Percentiles rank a stretch among this genome's conserved stretches.
These are phyloP conservation scores for Periplaneta americana DNA, from an alignment of 1,140 invertebrate genomes.

Conservation along the genomic window DNA sequence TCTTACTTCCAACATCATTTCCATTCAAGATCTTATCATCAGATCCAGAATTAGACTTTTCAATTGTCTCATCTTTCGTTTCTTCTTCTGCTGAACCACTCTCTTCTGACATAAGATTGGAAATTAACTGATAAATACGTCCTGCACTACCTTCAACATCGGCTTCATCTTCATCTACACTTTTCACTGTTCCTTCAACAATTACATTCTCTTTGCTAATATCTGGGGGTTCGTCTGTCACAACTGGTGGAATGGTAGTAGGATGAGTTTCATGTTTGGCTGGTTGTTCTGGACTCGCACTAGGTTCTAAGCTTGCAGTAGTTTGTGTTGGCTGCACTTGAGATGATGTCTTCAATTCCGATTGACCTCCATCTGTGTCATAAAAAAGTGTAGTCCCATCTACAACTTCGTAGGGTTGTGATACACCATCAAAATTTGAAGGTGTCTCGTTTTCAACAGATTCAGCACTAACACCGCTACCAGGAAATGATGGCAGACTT, in stretches of 20 bases:
- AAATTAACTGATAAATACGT: too few species aligned
- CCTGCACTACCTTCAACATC: not conserved
- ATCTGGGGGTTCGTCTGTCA: not conserved
- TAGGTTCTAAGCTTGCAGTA: not conserved
- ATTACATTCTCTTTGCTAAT: not conserved
- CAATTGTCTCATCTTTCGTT: not conserved
- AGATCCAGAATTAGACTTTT: not conserved
- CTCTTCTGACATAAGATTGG: too few species aligned
- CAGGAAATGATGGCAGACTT: not conserved
- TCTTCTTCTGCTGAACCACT: too few species aligned
- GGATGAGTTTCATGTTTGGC: not conserved
- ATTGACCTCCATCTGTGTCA: conserved; percentile 23
- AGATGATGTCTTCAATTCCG: too few species aligned
- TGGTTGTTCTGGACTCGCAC: conserved; percentile 16
- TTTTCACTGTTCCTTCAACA: not conserved
- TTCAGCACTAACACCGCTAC: conserved; percentile 1
- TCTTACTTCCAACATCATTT: not conserved
- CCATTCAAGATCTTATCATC: too few species aligned
- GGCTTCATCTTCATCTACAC: not conserved
- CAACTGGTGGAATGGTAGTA: not conserved
- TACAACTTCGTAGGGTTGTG: conserved; percentile 36
- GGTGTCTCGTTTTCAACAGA: not conserved
- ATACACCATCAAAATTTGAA: conserved; percentile 25
- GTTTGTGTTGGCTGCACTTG: not conserved
- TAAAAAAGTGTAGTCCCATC: conserved; percentile 41